These are phyloP conservation scores for Holacanthus passer DNA, from an alignment of 2,113 vertebrate genomes.

Conservation along the genomic window DNA sequence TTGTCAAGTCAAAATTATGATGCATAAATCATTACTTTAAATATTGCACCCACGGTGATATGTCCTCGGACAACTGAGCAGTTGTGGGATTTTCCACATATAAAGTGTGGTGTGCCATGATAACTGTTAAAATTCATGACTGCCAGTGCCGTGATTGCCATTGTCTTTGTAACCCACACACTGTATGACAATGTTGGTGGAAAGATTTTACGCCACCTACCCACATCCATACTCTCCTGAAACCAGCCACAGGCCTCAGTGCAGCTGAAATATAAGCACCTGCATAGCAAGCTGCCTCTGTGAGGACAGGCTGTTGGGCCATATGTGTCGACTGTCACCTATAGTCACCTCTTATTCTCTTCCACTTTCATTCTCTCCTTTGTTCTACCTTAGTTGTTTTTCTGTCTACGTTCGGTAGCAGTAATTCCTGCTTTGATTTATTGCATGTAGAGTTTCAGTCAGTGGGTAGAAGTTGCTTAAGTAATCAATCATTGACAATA, in stretches of 20 bases:
- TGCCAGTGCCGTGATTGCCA: too few relatives aligned
- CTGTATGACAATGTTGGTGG: background rate
- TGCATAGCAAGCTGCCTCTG: background rate
- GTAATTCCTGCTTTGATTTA: conserved; percentile 1
- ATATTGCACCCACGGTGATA: background rate
- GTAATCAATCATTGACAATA: background rate
- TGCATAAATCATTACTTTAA: background rate
- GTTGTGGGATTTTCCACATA: background rate
- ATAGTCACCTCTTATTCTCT: background rate
- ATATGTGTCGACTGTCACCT: background rate
- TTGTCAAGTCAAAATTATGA: background rate
- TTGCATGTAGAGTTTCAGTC: background rate
- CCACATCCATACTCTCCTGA: background rate
- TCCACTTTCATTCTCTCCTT: background rate
- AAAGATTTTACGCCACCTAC: background rate
- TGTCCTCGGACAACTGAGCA: background rate
- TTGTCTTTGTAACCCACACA: background rate
- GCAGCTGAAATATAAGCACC: background rate
- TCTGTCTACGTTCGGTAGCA: background rate
- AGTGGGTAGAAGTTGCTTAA: background rate
- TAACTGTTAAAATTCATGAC: background rate
- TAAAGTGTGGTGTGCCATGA: background rate
- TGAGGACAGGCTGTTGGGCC: background rate
- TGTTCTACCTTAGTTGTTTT: background rate
- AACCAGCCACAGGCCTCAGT: background rate